These are phyloP conservation scores for Petrosia ficiformis DNA, from an alignment of 37 sponge, comb jelly and placozoan species.

Conservation along the genomic window DNA sequence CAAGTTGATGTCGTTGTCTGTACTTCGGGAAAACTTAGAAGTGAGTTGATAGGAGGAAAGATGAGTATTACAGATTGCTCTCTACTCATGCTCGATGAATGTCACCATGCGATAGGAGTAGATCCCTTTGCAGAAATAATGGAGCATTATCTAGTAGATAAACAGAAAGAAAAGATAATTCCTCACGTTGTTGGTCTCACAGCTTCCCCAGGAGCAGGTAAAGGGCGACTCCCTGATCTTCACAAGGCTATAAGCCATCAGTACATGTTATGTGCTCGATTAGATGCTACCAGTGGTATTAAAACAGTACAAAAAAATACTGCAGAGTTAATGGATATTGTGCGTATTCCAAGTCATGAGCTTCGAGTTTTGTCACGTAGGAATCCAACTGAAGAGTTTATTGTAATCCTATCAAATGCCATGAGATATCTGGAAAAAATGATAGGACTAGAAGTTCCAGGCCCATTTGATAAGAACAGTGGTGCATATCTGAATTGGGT, in stretches of 20 bases:
- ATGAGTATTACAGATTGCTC: slow-evolving; percentile 18
- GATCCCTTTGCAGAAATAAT: slow-evolving; percentile 35
- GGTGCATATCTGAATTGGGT: slow-evolving; percentile 31
- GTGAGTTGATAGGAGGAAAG: slow-evolving; percentile 2
- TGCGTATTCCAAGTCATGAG: slow-evolving; percentile 5
- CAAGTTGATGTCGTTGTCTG: slow-evolving; percentile 46
- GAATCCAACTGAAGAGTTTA: slow-evolving; percentile 20
- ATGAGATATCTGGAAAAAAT: slow-evolving; percentile 17
- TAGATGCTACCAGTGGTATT: slow-evolving; percentile 65
- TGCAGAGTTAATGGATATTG: slow-evolving; percentile 22
- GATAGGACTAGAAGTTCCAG: background rate
- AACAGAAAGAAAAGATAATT: background rate
- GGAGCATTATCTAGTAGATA: slow-evolving; percentile 36
- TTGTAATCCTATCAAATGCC: background rate
- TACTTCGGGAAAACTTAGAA: slow-evolving; percentile 47
- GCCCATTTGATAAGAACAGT: background rate
- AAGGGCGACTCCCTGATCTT: slow-evolving; percentile 1
- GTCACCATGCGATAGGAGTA: slow-evolving; percentile 41
- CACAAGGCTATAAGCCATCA: slow-evolving; percentile 33
- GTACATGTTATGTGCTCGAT: slow-evolving; percentile 44
- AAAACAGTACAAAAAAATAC: slow-evolving; percentile 15
- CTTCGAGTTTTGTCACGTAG: slow-evolving; percentile 7
- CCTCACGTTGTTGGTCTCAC: slow-evolving; percentile 70
- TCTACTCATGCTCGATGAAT: slow-evolving; percentile 59
- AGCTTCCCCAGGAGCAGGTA: slow-evolving; percentile 78